These are phyloP conservation scores for Myotis vivesi DNA, from an alignment of 2,797 vertebrate genomes.

Conservation along the genomic window DNA sequence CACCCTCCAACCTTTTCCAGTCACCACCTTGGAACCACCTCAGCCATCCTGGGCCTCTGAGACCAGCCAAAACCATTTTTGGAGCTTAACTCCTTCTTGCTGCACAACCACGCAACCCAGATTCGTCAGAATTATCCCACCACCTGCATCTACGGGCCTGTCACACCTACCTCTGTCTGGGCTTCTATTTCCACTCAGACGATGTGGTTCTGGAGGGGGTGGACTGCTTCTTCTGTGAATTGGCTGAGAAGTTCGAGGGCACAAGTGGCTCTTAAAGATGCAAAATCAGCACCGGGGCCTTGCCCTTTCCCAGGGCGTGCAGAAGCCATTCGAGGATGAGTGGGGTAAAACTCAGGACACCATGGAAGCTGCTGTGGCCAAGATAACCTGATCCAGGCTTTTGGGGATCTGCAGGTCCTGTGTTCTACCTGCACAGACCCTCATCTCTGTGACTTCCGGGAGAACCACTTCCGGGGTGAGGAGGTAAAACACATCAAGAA, in stretches of 20 bases:
- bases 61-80: background rate
- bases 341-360: background rate
- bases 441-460: background rate
- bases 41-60: background rate
- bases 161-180: background rate
- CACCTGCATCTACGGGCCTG: background rate
- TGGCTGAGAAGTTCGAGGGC: background rate
- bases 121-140: background rate
- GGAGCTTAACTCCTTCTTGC: background rate
- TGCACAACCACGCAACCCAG: background rate
- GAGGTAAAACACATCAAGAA: background rate
- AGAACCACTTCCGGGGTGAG: background rate
- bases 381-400: background rate
- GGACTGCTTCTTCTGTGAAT: background rate
- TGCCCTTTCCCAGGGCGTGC: too few relatives aligned
- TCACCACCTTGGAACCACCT: background rate
- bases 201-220: background rate
- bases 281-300: background rate
- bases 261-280: background rate
- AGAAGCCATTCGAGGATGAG: background rate
- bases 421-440: background rate
- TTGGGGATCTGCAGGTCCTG: background rate
- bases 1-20: background rate
- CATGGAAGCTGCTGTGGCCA: background rate
- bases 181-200: background rate